phyloP scores from a whole-genome alignment of 2,113 vertebrate species.

The Onychostoma macrolepis region DNA sequence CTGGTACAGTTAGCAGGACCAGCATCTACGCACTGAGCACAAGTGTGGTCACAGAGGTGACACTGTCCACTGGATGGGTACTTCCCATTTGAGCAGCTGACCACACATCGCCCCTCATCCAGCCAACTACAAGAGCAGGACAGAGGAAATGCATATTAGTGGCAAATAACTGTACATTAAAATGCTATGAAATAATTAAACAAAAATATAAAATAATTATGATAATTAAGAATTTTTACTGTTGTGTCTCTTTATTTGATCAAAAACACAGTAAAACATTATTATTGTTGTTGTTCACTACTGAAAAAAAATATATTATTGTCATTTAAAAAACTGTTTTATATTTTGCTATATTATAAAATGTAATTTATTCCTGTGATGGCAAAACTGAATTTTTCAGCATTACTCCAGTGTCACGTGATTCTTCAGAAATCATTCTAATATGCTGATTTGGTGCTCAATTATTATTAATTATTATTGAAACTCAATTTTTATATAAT shows the following conservation, averaged over 20 bases:
- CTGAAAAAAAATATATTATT: not conserved
- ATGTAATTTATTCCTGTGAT: not conserved
- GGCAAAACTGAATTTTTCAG: not conserved
- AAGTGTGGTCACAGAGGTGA: conserved; percentile 88
- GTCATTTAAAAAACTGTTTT: not conserved
- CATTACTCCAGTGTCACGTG: not conserved
- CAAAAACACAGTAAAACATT: not conserved
- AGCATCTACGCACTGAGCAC: conserved; percentile 81
- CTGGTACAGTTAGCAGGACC: conserved; percentile 82
- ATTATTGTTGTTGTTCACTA: not conserved
- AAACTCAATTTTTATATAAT: not conserved
- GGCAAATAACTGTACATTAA: not conserved
- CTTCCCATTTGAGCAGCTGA: conserved; percentile 79
- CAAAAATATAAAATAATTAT: not conserved
- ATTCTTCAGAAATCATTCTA: not conserved
- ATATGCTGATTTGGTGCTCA: not conserved
- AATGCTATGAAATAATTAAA: not conserved
- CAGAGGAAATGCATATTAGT: conserved; percentile 16
- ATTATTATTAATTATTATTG: not conserved
- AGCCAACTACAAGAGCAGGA: conserved; percentile 74
- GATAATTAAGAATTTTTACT: not conserved
- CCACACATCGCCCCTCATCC: conserved; percentile 80
- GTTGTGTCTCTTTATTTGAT: not conserved
- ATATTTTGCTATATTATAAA: not conserved
- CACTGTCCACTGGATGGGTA: conserved; percentile 81